These are phyloP conservation scores for Ceramica pisi DNA, from an alignment of 2,888 invertebrate species.

Conservation along the genomic window DNA sequence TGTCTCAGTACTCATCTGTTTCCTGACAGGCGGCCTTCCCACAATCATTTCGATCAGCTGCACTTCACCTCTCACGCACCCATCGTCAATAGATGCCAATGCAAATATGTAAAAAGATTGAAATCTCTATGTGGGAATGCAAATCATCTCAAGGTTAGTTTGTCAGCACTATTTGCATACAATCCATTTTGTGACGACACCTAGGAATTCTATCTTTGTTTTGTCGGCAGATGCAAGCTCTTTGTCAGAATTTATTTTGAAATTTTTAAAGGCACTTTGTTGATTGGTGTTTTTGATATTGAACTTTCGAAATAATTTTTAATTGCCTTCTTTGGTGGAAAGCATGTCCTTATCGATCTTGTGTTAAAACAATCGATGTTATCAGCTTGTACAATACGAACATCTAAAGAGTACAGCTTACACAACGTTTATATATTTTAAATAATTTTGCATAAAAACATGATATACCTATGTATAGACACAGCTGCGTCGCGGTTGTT, in stretches of 20 bases:
- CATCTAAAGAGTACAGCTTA: constrained; percentile 14
- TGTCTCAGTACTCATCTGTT: constrained; percentile 39
- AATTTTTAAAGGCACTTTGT: constrained; percentile 16
- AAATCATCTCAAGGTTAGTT: constrained; percentile 78
- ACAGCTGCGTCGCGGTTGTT: constrained; percentile 11
- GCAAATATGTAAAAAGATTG: constrained; percentile 69
- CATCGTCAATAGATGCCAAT: constrained; percentile 69
- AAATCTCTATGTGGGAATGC: constrained; percentile 75
- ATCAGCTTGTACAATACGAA: neutral
- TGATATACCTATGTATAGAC: constrained; percentile 10
- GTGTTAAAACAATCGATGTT: neutral
- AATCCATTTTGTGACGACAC: constrained; percentile 80
- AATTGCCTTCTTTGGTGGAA: neutral
- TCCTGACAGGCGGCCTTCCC: constrained; percentile 52
- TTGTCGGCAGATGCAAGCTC: constrained; percentile 30
- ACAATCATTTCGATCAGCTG: constrained; percentile 44
- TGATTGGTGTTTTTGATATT: constrained; percentile 2
- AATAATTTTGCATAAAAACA: constrained; percentile 47
- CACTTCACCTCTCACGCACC: constrained; percentile 64
- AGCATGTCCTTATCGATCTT: neutral
- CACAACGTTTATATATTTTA: constrained; percentile 21
- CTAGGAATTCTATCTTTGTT: constrained; percentile 64
- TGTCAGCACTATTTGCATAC: constrained; percentile 80
- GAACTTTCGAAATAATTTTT: neutral
- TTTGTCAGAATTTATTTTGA: constrained; percentile 29